Base-by-base conservation (phyloP, 2,797 vertebrate species). In the Chaunax sp. region DNA sequence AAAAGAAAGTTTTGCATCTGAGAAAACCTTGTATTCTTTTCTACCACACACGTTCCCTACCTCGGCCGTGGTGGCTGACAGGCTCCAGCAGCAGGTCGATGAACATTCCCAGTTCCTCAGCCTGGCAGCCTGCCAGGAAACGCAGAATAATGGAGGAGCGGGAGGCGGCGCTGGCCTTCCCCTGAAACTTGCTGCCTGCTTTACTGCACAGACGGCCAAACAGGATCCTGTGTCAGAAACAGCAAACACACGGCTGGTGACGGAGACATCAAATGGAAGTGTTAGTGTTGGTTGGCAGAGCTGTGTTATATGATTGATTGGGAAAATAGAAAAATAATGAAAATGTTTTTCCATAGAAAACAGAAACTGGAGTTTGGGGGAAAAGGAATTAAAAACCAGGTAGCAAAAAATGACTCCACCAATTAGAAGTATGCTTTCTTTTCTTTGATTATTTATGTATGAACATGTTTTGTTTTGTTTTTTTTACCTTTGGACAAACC, bases 171-270 rank as follows among this genome's bases (percentile, higher is more conserved):
- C 91, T 88, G 1, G 97, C 89, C 69, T 95, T 98, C 40, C 98
- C 96, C 84, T 99, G 97, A 11, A 98, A 97, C 92, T 95, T 98
- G 81, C 89, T 98, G 60, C 96, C 96, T 0, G 95, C 95, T 93
- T 96, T 98, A 58, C 94, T 96, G 84, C 95, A 95, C 94, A 99
- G 95, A 44, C 98, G 95, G 2, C 98, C 98, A 30, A 96, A 98
- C 35, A 99, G 91, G 87, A 99, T 93, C 91, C 98, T 99, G 89
- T 12, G 73, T 6, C 19, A 61, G 0, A 54, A 56, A 69, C 12
- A 30, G 22, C 7, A 64, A 64, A 68, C 19, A 78, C 1, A 45
- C 3, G 1, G 5, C 20, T 37, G 20, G 13, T 56, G 28, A 53
- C 8, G 20, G 7, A 30, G 5, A 53, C 12, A 18, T 15, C 18